phyloP scores from a whole-genome alignment of 2,797 vertebrate species.

The Tarsius wallacei region DNA sequence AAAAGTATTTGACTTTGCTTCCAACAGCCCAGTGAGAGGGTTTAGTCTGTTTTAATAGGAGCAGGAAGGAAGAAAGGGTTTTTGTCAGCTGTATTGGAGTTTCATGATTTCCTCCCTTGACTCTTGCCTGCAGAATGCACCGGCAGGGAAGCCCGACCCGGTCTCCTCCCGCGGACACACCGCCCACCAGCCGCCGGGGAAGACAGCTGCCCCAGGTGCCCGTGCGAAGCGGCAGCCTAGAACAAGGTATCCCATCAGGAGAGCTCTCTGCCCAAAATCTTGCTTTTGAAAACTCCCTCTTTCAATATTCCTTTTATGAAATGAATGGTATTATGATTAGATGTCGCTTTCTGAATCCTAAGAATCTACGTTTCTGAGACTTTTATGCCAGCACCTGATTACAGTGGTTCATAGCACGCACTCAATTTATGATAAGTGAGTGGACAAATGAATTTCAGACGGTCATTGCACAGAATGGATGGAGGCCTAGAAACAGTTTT shows the following conservation, averaged over 20 bases:
- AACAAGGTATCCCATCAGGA: slow-evolving; percentile 95
- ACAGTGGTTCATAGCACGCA: neutral
- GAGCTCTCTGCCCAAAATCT: slow-evolving; percentile 82
- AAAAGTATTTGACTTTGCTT: slow-evolving; percentile 26
- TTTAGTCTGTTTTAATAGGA: slow-evolving; percentile 21
- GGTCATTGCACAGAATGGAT: neutral
- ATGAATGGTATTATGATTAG: neutral
- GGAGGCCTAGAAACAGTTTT: neutral
- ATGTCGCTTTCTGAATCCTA: neutral
- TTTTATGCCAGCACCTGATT: neutral
- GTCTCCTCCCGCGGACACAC: slow-evolving; percentile 93
- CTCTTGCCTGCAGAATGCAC: slow-evolving; percentile 92
- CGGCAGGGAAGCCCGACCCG: slow-evolving; percentile 92
- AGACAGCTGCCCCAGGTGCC: slow-evolving; percentile 98
- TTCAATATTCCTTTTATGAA: slow-evolving; percentile 49
- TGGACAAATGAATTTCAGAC: slow-evolving; percentile 43
- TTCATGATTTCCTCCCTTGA: slow-evolving; percentile 63
- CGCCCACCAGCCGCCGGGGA: slow-evolving; percentile 95
- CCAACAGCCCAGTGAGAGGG: neutral
- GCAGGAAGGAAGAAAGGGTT: neutral
- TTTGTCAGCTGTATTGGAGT: neutral
- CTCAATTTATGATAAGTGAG: neutral
- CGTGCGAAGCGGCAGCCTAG: slow-evolving; percentile 96
- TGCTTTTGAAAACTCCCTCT: slow-evolving; percentile 77
- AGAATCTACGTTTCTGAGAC: neutral